Evolutionary conservation across 2,888 invertebrate species (phyloP).

Genomic region (Meghimatium bilineatum): DNA sequence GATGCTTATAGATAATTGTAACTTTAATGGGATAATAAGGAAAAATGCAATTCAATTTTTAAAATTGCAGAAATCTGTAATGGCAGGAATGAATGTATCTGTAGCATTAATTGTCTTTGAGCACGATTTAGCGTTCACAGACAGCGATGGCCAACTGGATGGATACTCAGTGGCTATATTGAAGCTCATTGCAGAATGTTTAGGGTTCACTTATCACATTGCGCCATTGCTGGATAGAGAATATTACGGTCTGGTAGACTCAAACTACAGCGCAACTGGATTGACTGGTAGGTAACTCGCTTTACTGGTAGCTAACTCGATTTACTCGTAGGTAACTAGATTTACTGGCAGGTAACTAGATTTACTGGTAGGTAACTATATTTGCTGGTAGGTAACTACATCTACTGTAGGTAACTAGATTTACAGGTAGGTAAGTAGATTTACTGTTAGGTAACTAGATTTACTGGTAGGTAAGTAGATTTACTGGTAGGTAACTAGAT

Average conservation of each 20-base stretch:
- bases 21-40: background rate
- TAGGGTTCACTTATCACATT: background rate
- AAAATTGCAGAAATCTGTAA: background rate
- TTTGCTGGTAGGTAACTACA: too few relatives aligned
- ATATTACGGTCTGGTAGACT: background rate
- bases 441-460: too few relatives aligned
- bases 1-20: background rate
- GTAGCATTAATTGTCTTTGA: background rate
- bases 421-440: too few relatives aligned
- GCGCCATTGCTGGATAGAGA: background rate
- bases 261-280: background rate
- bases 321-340: too few relatives aligned
- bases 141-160: background rate
- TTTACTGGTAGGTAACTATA: too few relatives aligned
- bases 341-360: too few relatives aligned
- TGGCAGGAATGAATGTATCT: background rate
- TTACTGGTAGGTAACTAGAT: too few relatives aligned
- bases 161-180: conserved; percentile 15
- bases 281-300: conserved; percentile 22
- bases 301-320: too few relatives aligned
- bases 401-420: too few relatives aligned
- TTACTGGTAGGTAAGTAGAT: too few relatives aligned
- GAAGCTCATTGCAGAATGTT: background rate
- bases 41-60: background rate
- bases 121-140: background rate